Percentiles rank a stretch among this genome's conserved stretches.
These are phyloP conservation scores for Apteryx mantelli DNA, from an alignment of 2,113 vertebrate genomes.

Conservation along the genomic window DNA sequence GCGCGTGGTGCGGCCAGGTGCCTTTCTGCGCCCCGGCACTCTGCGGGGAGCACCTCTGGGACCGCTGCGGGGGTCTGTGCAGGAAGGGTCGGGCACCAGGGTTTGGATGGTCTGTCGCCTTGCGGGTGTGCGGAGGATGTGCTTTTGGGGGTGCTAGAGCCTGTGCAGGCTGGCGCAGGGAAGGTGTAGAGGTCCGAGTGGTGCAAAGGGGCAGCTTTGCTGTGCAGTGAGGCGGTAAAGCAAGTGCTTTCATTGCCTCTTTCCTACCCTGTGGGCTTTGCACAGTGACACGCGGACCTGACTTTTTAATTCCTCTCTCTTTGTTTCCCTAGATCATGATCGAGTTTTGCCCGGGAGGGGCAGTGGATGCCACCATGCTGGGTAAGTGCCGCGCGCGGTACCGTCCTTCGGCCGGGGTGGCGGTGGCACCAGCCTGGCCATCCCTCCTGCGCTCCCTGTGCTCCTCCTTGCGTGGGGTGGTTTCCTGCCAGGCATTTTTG, in stretches of 20 bases:
- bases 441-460: not conserved
- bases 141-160: not conserved
- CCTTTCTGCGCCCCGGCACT: not conserved
- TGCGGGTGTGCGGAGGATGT: not conserved
- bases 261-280: fast-evolving
- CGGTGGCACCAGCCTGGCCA: slow-evolving; percentile 38
- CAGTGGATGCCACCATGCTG: slow-evolving; percentile 89
- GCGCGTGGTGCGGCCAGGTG: not conserved
- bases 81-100: not conserved
- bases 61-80: fast-evolving
- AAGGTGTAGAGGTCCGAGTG: not conserved
- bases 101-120: fast-evolving
- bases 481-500: not conserved
- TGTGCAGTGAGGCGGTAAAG: fast-evolving
- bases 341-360: slow-evolving; percentile 94
- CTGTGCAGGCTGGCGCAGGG: not conserved
- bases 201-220: not conserved
- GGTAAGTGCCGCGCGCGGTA: slow-evolving; percentile 70
- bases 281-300: not conserved
- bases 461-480: fast-evolving
- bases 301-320: not conserved
- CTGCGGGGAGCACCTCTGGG: too few species aligned
- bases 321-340: slow-evolving; percentile 92
- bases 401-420: not conserved
- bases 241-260: fast-evolving